Percentiles rank a stretch among this genome's conserved stretches.
phyloP scores from a whole-genome alignment of 2,888 invertebrate species.

The Mesochorus sp. region DNA sequence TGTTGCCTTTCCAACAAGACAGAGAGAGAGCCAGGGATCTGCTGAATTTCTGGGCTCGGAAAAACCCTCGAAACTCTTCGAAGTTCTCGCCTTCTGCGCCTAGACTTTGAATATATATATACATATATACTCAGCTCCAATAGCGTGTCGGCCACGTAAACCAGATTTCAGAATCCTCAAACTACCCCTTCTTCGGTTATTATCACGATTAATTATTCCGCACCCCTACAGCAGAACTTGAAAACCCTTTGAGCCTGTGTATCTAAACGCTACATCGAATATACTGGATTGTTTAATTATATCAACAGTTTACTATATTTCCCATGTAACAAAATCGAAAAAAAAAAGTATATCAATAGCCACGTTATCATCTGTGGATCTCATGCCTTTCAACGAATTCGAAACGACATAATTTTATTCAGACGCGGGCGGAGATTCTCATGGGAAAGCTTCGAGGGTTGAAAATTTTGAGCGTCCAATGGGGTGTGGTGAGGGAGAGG shows the following conservation, averaged over 20 bases:
- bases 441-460: conserved; percentile 48
- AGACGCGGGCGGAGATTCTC: conserved; percentile 41
- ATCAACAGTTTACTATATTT: too few relatives aligned
- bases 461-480: conserved; percentile 42
- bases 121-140: conserved; percentile 6
- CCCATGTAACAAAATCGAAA: too few relatives aligned
- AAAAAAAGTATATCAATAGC: too few relatives aligned
- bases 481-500: neutral
- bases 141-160: conserved; percentile 44
- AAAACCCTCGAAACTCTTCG: conserved; percentile 37
- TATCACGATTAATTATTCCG: conserved; percentile 64
- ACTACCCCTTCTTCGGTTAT: conserved; percentile 57
- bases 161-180: conserved; percentile 56
- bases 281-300: too few relatives aligned
- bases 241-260: conserved; percentile 10
- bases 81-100: conserved; percentile 38
- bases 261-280: neutral
- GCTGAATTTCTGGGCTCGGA: conserved; percentile 24
- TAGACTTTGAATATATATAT: conserved; percentile 19
- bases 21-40: neutral
- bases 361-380: neutral
- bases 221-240: too few relatives aligned
- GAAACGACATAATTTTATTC: conserved; percentile 49
- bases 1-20: conserved; percentile 62
- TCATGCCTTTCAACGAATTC: neutral